Evolutionary conservation across 2,113 vertebrate genomes (phyloP), one percentile per base, ranked within the genome.

Genomic region (Peromyscus leucopus): DNA sequence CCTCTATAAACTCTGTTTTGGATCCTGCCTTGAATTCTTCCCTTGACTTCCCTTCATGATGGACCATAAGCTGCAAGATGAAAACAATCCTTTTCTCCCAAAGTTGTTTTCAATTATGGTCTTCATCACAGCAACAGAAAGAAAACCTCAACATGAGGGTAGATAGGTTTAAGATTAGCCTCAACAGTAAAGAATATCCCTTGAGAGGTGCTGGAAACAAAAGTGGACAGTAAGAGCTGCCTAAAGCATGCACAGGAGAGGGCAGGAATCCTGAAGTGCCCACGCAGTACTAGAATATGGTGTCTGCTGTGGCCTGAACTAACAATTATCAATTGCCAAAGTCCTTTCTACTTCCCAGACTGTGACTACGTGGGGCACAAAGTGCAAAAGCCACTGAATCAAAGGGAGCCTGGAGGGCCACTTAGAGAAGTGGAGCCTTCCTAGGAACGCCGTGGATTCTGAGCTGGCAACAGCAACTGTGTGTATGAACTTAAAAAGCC

Each of bases 161-260:
- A 2, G 11, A 26, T n/a, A 33, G 4, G 31, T 5, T 16, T 12
- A 19, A 36, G 59, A 48, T 75, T 10, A 71, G 3, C 75, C 36
- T 71, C 10, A 85, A 21, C 1, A 8, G 24, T 11, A 26, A 42
- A 91, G 26, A 19, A 13, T 24, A 2, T 33, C 46, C 69, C 74
- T 22, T 36, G 7, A 84, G 57, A 87, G 79, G 39, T 4, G 0
- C 61, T 86, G 36, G 17, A 57, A 94, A 24, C 2, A 33, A 7
- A 28, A 0, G 2, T 42, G 75, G 39, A 17, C 19, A n/a, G 85
- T 0, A n/a, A 0, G 59, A 61, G 33, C 16, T 7, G 7, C 7
- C 13, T 36, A 65, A 90, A 19, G 17, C 33, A 28, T 21, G 33
- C 24, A 48, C 3, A 4, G 71, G 4, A n/a, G 69, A 82, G 0